Percentiles rank a stretch among this genome's conserved stretches.
phyloP scores from a whole-genome alignment of 2,797 vertebrate species.

The Lepilemur septentrionalis region DNA sequence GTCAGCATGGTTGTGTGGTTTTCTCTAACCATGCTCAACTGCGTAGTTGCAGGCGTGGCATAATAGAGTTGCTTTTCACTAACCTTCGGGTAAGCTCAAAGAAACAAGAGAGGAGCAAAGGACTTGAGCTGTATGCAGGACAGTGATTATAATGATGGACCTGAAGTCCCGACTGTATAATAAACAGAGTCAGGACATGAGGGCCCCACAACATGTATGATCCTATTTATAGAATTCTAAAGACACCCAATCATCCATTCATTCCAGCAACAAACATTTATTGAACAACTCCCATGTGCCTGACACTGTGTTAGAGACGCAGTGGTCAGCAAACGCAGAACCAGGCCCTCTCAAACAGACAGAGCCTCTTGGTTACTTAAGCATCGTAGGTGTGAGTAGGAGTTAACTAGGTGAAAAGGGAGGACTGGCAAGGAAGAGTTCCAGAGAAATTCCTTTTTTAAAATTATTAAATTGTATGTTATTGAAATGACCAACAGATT shows the following conservation, averaged over 20 bases:
- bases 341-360: neutral
- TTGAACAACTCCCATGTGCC: neutral
- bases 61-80: neutral
- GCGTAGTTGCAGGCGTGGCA: neutral
- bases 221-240: neutral
- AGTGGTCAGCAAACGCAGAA: neutral
- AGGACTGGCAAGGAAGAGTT: neutral
- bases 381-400: neutral
- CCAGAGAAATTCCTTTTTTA: neutral
- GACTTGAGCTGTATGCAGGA: neutral
- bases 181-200: neutral
- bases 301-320: neutral
- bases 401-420: neutral
- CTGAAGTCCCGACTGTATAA: neutral
- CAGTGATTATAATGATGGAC: neutral
- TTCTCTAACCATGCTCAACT: neutral
- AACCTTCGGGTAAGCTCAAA: neutral
- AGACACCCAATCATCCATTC: neutral
- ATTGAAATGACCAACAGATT: conserved; percentile 1
- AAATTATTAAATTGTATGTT: neutral
- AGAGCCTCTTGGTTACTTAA: neutral
- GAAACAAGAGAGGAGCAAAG: neutral
- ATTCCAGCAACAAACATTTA: neutral
- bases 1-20: neutral
- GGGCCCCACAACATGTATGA: neutral